Conservation (phyloP, 1,140 invertebrate species). For the Pseudomyrmex sp. region DNA sequence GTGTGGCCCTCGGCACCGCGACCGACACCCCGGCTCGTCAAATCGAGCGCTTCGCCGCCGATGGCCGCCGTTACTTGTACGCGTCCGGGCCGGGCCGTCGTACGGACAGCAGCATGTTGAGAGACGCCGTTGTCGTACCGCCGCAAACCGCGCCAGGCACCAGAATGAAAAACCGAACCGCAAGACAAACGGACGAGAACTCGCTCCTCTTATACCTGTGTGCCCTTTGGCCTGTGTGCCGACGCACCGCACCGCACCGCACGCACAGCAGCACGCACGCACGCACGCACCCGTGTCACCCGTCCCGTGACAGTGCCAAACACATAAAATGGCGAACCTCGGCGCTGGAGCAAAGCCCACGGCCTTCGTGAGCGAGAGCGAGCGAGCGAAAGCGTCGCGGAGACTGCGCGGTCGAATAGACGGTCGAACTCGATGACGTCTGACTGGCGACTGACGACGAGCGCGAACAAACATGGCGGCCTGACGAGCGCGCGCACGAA, state of each 20-base stretch:
- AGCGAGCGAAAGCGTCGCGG: constrained; percentile 67
- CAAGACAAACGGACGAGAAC: constrained; percentile 10
- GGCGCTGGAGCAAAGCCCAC: constrained; percentile 62
- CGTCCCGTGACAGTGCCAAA: constrained; percentile 79
- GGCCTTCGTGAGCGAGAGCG: constrained; percentile 68
- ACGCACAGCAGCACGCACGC: constrained; percentile 55
- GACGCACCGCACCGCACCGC: constrained; percentile 53
- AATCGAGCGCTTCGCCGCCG: constrained; percentile 44
- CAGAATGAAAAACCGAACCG: not conserved
- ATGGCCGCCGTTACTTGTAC: constrained; percentile 77
- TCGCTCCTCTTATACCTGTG: constrained; percentile 10
- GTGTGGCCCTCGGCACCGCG: constrained; percentile 35
- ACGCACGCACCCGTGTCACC: constrained; percentile 67
- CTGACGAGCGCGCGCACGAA: not conserved
- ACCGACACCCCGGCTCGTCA: constrained; percentile 50
- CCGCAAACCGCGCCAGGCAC: constrained; percentile 15
- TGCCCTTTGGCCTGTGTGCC: not conserved
- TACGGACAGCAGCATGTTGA: constrained; percentile 80
- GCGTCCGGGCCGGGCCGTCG: constrained; percentile 78
- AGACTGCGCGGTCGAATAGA: constrained; percentile 56
- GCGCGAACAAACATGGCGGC: not conserved
- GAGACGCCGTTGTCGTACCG: constrained; percentile 10
- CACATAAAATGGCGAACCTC: constrained; percentile 81
- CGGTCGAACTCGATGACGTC: not conserved
- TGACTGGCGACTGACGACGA: not conserved